Evolutionary conservation across 2,113 vertebrate species (phyloP).

Genomic region (Crotophaga sulcirostris): DNA sequence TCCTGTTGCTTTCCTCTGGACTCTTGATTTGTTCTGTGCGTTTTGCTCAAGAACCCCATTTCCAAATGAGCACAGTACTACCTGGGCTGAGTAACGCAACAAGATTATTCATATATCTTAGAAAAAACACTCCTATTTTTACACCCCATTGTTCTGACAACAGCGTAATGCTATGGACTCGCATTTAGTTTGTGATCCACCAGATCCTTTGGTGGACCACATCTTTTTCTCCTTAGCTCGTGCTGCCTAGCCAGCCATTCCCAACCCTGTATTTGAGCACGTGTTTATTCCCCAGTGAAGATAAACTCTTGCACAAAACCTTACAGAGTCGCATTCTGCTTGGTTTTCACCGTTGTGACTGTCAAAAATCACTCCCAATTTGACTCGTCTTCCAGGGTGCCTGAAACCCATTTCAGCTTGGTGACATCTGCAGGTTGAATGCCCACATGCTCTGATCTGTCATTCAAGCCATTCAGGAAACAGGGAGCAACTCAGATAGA

Average conservation of each 20-base stretch:
- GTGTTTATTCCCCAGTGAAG: neutral
- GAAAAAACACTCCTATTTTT: neutral
- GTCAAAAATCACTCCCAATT: neutral
- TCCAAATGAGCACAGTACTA: neutral
- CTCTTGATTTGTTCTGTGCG: neutral
- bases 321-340: neutral
- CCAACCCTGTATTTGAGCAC: neutral
- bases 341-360: neutral
- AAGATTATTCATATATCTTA: neutral
- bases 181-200: neutral
- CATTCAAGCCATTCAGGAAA: neutral
- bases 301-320: neutral
- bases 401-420: neutral
- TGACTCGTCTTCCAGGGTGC: neutral
- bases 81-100: neutral
- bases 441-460: neutral
- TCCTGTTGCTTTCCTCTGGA: neutral
- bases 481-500: neutral
- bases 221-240: neutral
- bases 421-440: slow-evolving; percentile 26
- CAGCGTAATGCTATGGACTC: neutral
- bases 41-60: neutral
- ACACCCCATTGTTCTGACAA: neutral
- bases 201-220: neutral
- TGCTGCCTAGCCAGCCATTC: neutral